These are phyloP conservation scores for Mesorhabditis spiculigera DNA, from an alignment of 2,888 invertebrate genomes.

Conservation along the genomic window DNA sequence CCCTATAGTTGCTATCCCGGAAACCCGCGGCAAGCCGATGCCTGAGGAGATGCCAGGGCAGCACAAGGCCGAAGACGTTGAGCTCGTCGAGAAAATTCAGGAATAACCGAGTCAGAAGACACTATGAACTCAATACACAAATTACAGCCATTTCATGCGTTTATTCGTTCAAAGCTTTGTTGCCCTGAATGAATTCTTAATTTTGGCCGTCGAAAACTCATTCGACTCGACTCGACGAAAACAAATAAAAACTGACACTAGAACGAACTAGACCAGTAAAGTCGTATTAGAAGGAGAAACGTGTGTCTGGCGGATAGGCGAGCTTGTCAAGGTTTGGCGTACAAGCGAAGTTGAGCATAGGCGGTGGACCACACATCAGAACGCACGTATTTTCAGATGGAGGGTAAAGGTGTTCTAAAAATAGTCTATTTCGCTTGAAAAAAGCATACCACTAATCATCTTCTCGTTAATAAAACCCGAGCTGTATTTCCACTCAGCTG, in stretches of 20 bases:
- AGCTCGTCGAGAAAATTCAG: neutral
- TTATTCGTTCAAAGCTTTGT: too few relatives aligned
- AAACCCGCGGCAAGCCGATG: constrained; percentile 5
- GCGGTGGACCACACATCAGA: constrained; percentile 91
- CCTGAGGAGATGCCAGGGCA: neutral
- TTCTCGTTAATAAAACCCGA: constrained; percentile 84
- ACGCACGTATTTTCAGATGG: constrained; percentile 74
- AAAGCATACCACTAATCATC: constrained; percentile 69
- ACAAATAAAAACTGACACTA: too few relatives aligned
- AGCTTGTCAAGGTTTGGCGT: constrained; percentile 86
- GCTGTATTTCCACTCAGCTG: constrained; percentile 63
- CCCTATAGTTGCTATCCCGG: neutral
- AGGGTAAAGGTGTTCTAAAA: constrained; percentile 73
- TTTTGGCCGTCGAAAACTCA: too few relatives aligned
- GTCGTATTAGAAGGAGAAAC: constrained; percentile 34
- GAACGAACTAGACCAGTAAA: neutral
- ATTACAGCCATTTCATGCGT: too few relatives aligned
- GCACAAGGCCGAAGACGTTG: neutral
- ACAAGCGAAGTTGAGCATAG: constrained; percentile 93
- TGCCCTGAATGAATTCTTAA: too few relatives aligned
- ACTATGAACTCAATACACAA: too few relatives aligned
- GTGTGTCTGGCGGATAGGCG: constrained; percentile 65
- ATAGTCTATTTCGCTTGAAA: neutral
- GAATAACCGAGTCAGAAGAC: too few relatives aligned
- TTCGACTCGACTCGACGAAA: too few relatives aligned